Conservation (phyloP, 2,113 vertebrate species). For the Pygoscelis antarcticus region DNA sequence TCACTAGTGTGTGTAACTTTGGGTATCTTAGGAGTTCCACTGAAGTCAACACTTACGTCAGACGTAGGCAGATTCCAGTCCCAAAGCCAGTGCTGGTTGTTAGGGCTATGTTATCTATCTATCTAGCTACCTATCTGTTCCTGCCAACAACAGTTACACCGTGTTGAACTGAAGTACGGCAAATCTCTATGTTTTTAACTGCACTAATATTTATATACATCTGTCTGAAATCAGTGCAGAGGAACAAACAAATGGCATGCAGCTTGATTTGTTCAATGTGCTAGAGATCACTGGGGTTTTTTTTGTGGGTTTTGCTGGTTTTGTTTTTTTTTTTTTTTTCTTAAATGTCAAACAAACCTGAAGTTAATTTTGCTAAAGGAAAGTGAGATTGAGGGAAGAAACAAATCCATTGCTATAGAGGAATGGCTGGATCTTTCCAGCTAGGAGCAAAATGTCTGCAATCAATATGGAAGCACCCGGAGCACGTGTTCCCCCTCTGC, state of each 20-base stretch:
- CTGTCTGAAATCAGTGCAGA: neutral
- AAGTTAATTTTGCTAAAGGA: neutral
- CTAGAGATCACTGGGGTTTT: neutral
- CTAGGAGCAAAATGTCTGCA: neutral
- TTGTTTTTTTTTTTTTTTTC: neutral
- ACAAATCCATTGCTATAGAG: neutral
- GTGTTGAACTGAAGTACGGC: neutral
- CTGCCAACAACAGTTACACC: neutral
- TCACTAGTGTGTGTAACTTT: neutral
- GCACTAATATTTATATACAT: neutral
- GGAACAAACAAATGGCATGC: neutral
- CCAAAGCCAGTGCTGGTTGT: neutral
- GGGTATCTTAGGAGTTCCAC: neutral
- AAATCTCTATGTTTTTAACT: neutral
- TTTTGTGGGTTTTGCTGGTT: neutral
- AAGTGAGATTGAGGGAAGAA: neutral
- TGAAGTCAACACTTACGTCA: neutral
- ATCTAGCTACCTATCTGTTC: neutral
- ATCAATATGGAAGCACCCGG: rapidly evolving
- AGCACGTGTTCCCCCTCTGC: neutral
- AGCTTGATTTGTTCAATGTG: neutral
- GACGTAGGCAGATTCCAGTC: neutral
- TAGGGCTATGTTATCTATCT: neutral
- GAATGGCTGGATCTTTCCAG: neutral
- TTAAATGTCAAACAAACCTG: neutral